Base-by-base conservation (phyloP, 2,797 vertebrate species). In the Allobates femoralis region DNA sequence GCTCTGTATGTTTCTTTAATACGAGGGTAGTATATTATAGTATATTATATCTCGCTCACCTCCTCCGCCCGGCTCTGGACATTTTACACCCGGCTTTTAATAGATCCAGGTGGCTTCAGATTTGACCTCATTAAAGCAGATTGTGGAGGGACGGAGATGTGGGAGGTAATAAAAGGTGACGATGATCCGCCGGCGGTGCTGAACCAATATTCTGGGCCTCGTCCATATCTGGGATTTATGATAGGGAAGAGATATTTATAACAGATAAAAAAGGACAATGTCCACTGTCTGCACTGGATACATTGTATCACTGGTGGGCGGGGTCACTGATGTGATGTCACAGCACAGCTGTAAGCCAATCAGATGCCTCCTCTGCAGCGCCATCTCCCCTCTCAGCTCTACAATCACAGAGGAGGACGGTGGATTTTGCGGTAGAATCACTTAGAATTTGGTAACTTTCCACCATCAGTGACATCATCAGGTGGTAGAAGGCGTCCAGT, bases 41-140 rank as follows among this genome's bases (percentile, higher is more conserved):
- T 86, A 5, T 23, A 11, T 16, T 30, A 66, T 81, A 28, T 46
- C 85, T 53, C 46, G 69, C 79, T 81, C 11, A 86, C 69, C 91
- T 82, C 87, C 77, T 62, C 89, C 84, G 79, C 89, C 88, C 74
- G 87, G 87, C 88, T 90, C 85, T 89, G 55, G 84, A 90, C 88
- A 88, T 90, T 91, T 90, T 90, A 90, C 89, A 76, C 80, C 90
- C 79, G 86, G 87, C 89, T 92, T 90, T 91, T 90, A 32, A 89
- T 76, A 2, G 89, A 87, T 90, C 90, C 88, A 89, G 89, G 88
- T 90, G 90, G 90, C 89, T 90, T 90, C 89, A 88, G 18, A 81
- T 86, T 83, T 92, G 92, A 92, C 92, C 92, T 91, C 92, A 91
- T 93, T 92, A 91, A 91, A 91, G 89, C 84, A 86, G 91, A 91